Conservation (phyloP, 2,797 vertebrate species). For the Orientallactaga sibirica region DNA sequence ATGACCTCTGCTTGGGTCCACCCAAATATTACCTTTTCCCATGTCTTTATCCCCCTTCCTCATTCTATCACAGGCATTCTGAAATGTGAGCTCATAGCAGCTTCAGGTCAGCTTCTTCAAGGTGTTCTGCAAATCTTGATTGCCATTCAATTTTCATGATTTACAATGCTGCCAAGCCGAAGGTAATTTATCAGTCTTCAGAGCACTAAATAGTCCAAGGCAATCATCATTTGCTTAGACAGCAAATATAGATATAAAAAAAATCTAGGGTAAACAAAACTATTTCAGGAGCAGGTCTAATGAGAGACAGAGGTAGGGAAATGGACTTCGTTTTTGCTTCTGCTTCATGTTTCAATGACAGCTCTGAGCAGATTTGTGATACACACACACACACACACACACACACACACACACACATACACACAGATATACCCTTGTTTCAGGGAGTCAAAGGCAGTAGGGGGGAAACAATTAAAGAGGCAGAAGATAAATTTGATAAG, state of each 20-base stretch:
- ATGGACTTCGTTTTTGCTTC: not conserved
- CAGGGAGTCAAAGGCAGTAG: not conserved
- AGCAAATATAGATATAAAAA: not conserved
- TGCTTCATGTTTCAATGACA: conserved; percentile 31
- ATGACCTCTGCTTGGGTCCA: not conserved
- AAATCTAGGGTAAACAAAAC: not conserved
- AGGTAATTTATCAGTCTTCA: conserved; percentile 9
- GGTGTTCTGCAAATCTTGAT: not conserved
- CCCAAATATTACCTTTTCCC: not conserved
- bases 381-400: rapidly evolving
- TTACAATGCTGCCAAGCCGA: not conserved
- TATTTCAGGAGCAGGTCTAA: not conserved
- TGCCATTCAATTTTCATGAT: not conserved
- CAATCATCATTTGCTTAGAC: not conserved
- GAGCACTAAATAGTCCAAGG: not conserved
- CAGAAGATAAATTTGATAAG: conserved; percentile 56
- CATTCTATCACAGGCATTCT: not conserved
- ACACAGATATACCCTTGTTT: not conserved
- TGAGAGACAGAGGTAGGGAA: not conserved
- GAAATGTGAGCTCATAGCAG: not conserved
- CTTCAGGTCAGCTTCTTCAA: conserved; percentile 21
- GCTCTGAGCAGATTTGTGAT: not conserved
- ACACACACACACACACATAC: no score
- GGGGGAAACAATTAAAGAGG: not conserved
- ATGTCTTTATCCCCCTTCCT: not conserved